A percentile compares a stretch with the other conserved stretches of the same genome.
Conservation (phyloP, 2,888 invertebrate genomes). For the Platyscelio sp. region DNA sequence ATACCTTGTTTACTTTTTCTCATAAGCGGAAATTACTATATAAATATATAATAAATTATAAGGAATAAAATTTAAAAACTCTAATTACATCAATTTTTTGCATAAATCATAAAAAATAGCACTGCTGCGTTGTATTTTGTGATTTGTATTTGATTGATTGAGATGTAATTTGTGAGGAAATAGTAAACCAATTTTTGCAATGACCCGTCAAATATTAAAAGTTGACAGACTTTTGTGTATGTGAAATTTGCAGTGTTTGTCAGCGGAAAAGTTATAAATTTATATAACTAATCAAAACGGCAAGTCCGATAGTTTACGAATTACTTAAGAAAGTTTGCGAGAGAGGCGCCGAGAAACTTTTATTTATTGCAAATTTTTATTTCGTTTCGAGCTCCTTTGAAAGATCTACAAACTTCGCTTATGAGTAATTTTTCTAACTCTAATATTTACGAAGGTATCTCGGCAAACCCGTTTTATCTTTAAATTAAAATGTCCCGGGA, state of each 20-base stretch:
- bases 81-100: no score
- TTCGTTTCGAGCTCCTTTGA: constrained; percentile 50
- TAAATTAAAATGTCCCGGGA: constrained; percentile 62
- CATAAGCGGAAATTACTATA: no score
- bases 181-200: no score
- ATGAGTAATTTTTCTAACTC: constrained; percentile 68
- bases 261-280: constrained; percentile 31
- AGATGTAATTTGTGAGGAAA: no score
- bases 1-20: no score
- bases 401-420: constrained; percentile 60
- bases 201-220: no score
- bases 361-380: constrained; percentile 66
- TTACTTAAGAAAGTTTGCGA: constrained; percentile 48
- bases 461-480: constrained; percentile 60
- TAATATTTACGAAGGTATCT: constrained; percentile 64
- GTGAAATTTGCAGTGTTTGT: constrained; percentile 33
- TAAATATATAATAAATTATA: no score
- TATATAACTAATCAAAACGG: constrained; percentile 51
- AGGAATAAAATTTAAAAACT: neutral
- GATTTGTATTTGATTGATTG: no score
- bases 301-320: constrained; percentile 46
- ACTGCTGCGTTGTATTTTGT: no score
- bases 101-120: no score
- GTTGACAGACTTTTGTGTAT: constrained; percentile 33
- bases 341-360: constrained; percentile 49